Base-by-base conservation (phyloP, 2,797 vertebrate species). In the Enteromius anoplus region DNA sequence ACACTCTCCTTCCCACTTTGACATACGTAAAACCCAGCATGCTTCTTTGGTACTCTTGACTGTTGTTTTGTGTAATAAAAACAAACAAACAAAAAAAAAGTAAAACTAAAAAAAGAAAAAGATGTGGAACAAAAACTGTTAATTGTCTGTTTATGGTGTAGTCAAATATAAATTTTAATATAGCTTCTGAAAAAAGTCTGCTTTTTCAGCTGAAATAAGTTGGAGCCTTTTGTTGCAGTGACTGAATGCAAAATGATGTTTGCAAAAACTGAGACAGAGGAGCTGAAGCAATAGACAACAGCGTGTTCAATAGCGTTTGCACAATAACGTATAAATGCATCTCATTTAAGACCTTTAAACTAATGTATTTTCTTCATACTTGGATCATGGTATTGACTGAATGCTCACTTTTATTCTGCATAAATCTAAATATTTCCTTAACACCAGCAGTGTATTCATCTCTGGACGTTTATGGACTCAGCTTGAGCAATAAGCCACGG, bases 1-100 rank as follows among this genome's bases (percentile, higher is more conserved):
- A 89, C 88, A 88, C 88, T 75, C 87, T 84, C 87, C 82, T 62
- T 82, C 81, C 89, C 87, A 88, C 92, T 93, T 95, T 94, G 95
- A 94, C 93, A 90, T 94, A 93, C 92, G 84, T 93, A 91, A 90
- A 93, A 93, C 95, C 95, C 96, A 96, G 97, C 97, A 98, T 98
- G 97, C 97, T 96, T 96, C 93, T 96, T 97, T 96, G 96, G 94
- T 97, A 96, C 96, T 96, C 92, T 95, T 96, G 95, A 95, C 96
- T 97, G 96, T 97, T 97, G 95, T 94, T 96, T 94, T 94, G 92
- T 94, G 95, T 98, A 96, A 96, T 94, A 83, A 90, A 92, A 84
- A 86, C 3, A 55, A 51, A 85, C 51, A 19, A 65, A 91, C 91
- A 90, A 86, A 93, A 85, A 78, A 80, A 87, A 45, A 26, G 17